phyloP scores from a whole-genome alignment of 2,113 vertebrate genomes.

The Geococcyx californianus region DNA sequence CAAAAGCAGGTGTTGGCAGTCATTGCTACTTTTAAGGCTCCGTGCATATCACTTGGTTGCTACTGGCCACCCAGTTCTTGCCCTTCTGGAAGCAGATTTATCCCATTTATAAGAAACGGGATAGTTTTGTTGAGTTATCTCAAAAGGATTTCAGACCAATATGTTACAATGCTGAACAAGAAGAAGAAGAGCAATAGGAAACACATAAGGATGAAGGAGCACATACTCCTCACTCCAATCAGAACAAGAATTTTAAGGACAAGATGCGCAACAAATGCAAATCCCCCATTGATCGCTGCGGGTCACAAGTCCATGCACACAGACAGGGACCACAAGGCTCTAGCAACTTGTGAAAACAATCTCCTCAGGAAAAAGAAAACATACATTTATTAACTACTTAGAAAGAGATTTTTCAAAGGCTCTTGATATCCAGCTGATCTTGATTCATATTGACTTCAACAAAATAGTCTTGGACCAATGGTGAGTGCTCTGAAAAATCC shows the following conservation, averaged over 20 bases:
- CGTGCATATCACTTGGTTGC: not conserved
- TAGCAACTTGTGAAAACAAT: constrained; percentile 33
- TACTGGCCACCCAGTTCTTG: not conserved
- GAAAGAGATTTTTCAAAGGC: constrained; percentile 55
- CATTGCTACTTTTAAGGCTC: not conserved
- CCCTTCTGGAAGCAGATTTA: not conserved
- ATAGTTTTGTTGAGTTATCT: not conserved
- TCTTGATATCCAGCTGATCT: constrained; percentile 40
- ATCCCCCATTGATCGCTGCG: not conserved
- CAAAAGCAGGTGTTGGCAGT: not conserved
- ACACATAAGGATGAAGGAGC: not conserved
- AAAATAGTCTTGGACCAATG: constrained; percentile 23
- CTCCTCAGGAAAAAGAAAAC: constrained; percentile 50
- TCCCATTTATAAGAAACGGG: not conserved
- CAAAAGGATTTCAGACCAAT: not conserved
- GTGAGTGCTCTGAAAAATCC: not conserved
- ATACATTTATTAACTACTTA: constrained; percentile 34
- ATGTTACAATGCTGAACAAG: rapidly evolving
- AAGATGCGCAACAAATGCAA: not conserved
- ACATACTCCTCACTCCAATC: not conserved
- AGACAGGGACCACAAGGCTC: constrained; percentile 23
- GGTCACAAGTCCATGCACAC: not conserved
- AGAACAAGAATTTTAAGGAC: not conserved
- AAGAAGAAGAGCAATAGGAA: not conserved
- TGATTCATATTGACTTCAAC: constrained; percentile 45